phyloP scores from a whole-genome alignment of 2,888 invertebrate species.

The Agrotis segetum region DNA sequence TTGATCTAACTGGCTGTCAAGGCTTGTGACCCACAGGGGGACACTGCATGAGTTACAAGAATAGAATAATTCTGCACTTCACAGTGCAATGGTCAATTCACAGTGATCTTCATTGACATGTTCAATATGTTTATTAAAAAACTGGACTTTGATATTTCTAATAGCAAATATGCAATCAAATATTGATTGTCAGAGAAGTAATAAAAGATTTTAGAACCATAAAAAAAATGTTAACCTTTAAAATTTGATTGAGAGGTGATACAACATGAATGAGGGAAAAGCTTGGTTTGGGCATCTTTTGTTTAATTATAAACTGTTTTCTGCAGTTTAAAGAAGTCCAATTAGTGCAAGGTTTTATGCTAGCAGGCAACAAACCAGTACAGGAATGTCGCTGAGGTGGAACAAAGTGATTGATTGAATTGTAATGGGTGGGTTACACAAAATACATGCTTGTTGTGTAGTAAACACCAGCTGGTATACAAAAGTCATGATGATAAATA shows the following conservation, averaged over 20 bases:
- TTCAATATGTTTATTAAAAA: conserved; percentile 10
- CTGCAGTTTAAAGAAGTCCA: background rate
- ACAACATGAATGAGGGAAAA: background rate
- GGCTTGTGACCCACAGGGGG: conserved; percentile 46
- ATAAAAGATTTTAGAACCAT: no score
- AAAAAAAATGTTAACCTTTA: background rate
- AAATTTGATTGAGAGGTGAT: background rate
- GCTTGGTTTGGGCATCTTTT: no score
- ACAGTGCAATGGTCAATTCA: conserved; percentile 2
- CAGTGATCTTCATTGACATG: conserved; percentile 23
- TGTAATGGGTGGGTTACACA: no score
- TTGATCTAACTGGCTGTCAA: conserved; percentile 55
- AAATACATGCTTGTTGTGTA: background rate
- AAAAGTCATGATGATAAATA: no score
- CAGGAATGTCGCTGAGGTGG: no score
- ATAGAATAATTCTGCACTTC: conserved; percentile 47
- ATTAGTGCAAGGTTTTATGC: background rate
- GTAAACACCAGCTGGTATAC: no score
- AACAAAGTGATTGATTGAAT: background rate
- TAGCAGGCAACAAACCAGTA: no score
- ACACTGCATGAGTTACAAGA: conserved; percentile 39
- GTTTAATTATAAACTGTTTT: no score
- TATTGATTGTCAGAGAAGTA: background rate
- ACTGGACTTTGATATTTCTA: conserved; percentile 5
- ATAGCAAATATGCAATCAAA: background rate